Evolutionary conservation across 2,888 invertebrate genomes (phyloP), one percentile per base, ranked within the genome.

Genomic region (Allolobophora icterica): DNA sequence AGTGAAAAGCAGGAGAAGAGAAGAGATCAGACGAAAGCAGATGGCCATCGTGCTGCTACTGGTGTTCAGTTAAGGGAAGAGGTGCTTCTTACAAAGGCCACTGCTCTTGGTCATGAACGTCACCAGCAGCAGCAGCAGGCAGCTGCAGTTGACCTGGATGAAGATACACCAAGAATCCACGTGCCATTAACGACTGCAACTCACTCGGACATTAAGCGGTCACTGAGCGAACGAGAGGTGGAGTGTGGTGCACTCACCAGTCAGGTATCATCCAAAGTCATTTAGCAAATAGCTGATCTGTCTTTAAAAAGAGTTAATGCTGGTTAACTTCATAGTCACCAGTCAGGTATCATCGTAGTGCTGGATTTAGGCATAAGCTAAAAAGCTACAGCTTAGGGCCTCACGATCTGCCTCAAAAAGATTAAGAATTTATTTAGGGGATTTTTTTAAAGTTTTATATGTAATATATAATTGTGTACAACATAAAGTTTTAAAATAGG

Each of bases 101-200:
- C 24, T 19, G 19, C 87, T 35, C 34, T 38, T 87, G 38, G 35
- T 6, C 15, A 87, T 11, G 87, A 87, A 35, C 87, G 87, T 5
- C 71, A n/a, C 52, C 52, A 52, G 52, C 52, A 52, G 30, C 71
- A 71, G 71, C 71, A 71, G 71, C 71, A 71, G 19, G 34, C 87
- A 35, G 90, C 52, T 38, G 15, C 34, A 33, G 71, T 15, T 19
- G 71, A 71, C 0, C 30, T 58, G 45, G 90, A 90, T 45, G 90
- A 90, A n/a, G 90, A 90, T 24, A 38, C 90, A 19, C 90, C 90
- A 40, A 83, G 84, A 40, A 84, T 90, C 40, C 90, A 90, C 33
- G 87, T 24, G 4, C 71, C 71, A 71, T 30, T 71, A 17, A 71
- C n/a, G 38, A 35, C 87, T 87, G 35, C 87, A 21, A 24, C 15